These are phyloP conservation scores for Brachyptera risi DNA, from an alignment of 2,888 invertebrate species.

Conservation along the genomic window DNA sequence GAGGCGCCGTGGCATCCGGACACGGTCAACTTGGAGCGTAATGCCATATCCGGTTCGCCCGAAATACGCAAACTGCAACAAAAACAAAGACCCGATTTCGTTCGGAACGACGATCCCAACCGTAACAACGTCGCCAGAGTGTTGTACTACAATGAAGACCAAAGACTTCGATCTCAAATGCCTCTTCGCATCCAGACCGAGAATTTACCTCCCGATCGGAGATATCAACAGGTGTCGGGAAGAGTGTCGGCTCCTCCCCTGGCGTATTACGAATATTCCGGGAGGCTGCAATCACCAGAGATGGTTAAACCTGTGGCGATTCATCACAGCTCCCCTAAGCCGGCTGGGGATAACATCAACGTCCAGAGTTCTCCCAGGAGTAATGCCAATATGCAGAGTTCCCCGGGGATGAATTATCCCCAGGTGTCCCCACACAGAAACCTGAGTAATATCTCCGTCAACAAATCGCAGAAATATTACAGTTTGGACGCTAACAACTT, in stretches of 20 bases:
- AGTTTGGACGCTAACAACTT: conserved; percentile 5
- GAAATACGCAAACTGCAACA: conserved; percentile 40
- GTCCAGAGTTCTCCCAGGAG: not conserved
- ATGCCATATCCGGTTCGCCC: conserved; percentile 38
- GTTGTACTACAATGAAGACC: not conserved
- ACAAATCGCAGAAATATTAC: conserved; percentile 2
- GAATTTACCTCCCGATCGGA: not conserved
- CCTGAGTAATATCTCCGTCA: not conserved
- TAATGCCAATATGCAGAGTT: not conserved
- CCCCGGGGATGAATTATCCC: not conserved
- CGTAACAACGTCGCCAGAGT: not conserved
- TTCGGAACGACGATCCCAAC: conserved; percentile 19
- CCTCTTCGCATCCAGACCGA: conserved; percentile 11
- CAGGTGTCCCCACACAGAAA: conserved; percentile 1
- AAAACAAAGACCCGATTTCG: conserved; percentile 33
- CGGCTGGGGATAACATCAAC: not conserved
- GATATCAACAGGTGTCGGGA: conserved; percentile 20
- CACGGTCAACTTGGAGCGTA: conserved; percentile 34
- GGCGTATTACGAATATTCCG: conserved; percentile 12
- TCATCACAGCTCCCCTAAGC: conserved; percentile 6
- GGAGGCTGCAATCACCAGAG: conserved; percentile 4
- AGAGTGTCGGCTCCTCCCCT: conserved; percentile 27
- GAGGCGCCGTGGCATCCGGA: conserved; percentile 13
- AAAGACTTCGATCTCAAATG: not conserved
- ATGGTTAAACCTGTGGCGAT: not conserved